phyloP scores from a whole-genome alignment of 1,140 invertebrate species.

The Drosophila truncata region DNA sequence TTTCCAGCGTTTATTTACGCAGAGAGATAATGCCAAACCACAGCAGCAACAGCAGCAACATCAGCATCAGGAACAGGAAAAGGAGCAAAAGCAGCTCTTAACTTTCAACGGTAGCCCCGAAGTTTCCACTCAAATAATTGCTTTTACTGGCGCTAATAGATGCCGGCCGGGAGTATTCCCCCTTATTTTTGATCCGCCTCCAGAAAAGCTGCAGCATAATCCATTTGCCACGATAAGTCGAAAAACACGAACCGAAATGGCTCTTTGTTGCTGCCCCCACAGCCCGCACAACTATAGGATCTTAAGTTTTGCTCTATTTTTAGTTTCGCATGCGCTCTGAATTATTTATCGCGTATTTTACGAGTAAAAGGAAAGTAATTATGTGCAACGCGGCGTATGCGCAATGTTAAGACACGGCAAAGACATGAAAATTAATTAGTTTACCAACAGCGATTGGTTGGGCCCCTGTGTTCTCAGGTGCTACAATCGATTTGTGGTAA shows the following conservation, averaged over 20 bases:
- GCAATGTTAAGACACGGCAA: constrained; percentile 56
- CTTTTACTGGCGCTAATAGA: constrained; percentile 64
- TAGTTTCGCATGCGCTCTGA: constrained; percentile 57
- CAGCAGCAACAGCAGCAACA: too few relatives aligned
- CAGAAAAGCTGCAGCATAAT: constrained; percentile 43
- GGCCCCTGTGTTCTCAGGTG: neutral
- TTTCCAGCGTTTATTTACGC: constrained; percentile 19
- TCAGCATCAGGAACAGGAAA: too few relatives aligned
- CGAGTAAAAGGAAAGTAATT: constrained; percentile 57
- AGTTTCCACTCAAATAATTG: constrained; percentile 75
- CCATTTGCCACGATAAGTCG: constrained; percentile 53
- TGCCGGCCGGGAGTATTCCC: constrained; percentile 6
- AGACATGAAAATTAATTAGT: constrained; percentile 73
- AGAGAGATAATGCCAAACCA: too few relatives aligned
- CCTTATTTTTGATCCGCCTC: constrained; percentile 3
- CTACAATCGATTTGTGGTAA: constrained; percentile 33
- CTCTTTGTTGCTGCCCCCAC: constrained; percentile 4
- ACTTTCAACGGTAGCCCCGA: constrained; percentile 32
- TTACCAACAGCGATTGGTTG: constrained; percentile 44
- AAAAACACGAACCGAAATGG: constrained; percentile 26
- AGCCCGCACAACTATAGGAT: neutral
- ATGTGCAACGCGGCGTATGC: constrained; percentile 69
- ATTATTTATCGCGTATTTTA: constrained; percentile 62
- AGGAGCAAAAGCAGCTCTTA: constrained; percentile 17
- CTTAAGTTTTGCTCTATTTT: constrained; percentile 27